Base-by-base conservation (phyloP, 2,113 vertebrate genomes). In the Callocephalon fimbriatum region DNA sequence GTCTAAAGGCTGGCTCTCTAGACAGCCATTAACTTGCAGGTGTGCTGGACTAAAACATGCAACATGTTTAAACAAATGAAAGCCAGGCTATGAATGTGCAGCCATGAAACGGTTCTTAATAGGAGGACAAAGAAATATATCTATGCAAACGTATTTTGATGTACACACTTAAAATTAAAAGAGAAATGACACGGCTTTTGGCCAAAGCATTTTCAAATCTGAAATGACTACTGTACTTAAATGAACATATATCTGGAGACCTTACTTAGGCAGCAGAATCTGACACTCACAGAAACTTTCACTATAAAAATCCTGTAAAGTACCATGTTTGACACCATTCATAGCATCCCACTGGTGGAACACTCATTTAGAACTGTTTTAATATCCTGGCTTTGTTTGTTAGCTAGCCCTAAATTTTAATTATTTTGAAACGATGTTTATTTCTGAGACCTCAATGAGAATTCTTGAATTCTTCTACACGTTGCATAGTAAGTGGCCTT, bases 1-100 rank as follows among this genome's bases (percentile, higher is more conserved):
- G 47, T 90, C 77, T 78, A 38, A 93, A 90, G 56, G 18, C 68
- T 90, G 86, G 25, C 45, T 96, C 94, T 97, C 94, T 74, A 93
- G 95, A 80, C 68, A 84, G 93, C 58, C 2, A 0, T 96, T 95
- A 97, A 95, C 78, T 76, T 61, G 81, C 92, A 97, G 97, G 92
- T 97, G 97, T 96, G 90, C 92, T 9, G 3, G 71, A 12, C 86
- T 56, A 35, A 86, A 96, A 88, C 15, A 44, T 81, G 48, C 82
- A 66, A 27, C 0, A 5, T 84, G 74, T 51, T 72, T 66, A 13
- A 92, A 73, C 32, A 86, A 81, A 86, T 58, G 51, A 73, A 84
- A 96, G n/a, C 78, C 82, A 94, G 84, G 59, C 26, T 40, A 17
- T 29, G 84, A 87, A 18, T 67, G 15, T 56, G 65, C 63, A 67